phyloP scores from a whole-genome alignment of 2,797 vertebrate genomes.

The Mormyrops attenuatus region DNA sequence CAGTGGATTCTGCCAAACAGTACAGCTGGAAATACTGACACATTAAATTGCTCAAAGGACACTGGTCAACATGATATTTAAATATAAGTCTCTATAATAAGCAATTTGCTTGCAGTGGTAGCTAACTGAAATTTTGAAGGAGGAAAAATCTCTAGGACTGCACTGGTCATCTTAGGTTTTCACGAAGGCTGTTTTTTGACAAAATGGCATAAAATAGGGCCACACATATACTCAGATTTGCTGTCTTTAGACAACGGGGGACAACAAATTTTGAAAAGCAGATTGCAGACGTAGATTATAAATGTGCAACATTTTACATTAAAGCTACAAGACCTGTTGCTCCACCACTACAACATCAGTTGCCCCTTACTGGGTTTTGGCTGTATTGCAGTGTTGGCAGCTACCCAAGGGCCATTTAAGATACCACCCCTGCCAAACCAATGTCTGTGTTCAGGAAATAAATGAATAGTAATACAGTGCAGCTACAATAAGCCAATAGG shows the following conservation, averaged over 20 bases:
- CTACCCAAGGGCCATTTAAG: neutral
- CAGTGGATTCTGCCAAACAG: neutral
- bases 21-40: conserved; percentile 11
- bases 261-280: neutral
- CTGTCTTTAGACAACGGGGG: neutral
- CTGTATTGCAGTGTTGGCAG: neutral
- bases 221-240: neutral
- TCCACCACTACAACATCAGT: neutral
- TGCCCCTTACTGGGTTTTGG: neutral
- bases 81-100: conserved; percentile 2
- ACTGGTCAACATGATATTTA: conserved; percentile 8
- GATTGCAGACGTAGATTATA: neutral
- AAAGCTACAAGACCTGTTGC: neutral
- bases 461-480: neutral
- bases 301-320: neutral
- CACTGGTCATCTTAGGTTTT: neutral
- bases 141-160: neutral
- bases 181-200: neutral
- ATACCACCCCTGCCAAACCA: neutral
- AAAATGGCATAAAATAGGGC: neutral
- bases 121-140: neutral
- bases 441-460: neutral
- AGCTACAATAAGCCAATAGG: neutral
- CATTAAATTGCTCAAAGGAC: conserved; percentile 4
- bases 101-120: neutral